Percentiles rank a stretch among this genome's conserved stretches.
These are phyloP conservation scores for Drosophila rhopaloa DNA, from an alignment of 1,140 invertebrate species.

Conservation along the genomic window DNA sequence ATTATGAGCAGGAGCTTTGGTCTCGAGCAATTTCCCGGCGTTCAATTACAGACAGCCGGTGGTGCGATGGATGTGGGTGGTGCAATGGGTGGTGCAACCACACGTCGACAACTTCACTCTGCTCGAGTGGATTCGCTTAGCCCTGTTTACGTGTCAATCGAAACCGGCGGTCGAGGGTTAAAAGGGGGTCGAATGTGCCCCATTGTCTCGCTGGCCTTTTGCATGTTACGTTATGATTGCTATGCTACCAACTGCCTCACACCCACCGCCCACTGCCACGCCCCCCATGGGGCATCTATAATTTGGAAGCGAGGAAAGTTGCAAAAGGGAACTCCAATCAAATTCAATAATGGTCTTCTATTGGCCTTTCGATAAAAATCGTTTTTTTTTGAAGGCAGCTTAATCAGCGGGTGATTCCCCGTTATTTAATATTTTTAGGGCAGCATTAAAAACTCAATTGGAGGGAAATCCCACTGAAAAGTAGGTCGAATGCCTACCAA, in stretches of 20 bases:
- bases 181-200: slow-evolving; percentile 10
- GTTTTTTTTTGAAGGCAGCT: background rate
- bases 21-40: slow-evolving; percentile 30
- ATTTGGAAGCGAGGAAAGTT: slow-evolving; percentile 16
- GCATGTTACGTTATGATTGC: slow-evolving; percentile 66
- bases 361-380: background rate
- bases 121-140: slow-evolving; percentile 35
- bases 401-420: slow-evolving; percentile 5
- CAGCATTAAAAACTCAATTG: background rate
- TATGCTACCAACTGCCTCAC: slow-evolving; percentile 1
- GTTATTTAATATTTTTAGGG: background rate
- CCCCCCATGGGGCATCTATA: background rate
- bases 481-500: too few species aligned
- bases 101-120: slow-evolving; percentile 35
- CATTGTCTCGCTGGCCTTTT: slow-evolving; percentile 37
- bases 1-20: slow-evolving; percentile 32
- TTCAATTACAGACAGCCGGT: slow-evolving; percentile 39
- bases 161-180: slow-evolving; percentile 11
- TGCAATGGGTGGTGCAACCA: slow-evolving; percentile 10
- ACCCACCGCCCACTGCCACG: background rate
- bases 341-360: slow-evolving; percentile 29
- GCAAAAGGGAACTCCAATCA: slow-evolving; percentile 10
- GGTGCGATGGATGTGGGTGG: background rate
- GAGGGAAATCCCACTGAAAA: too few species aligned
- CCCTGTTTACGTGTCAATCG: slow-evolving; percentile 51